A percentile compares a stretch with the other conserved stretches of the same genome.
Conservation (phyloP, 2,888 invertebrate genomes). For the Melanostoma mellinum region DNA sequence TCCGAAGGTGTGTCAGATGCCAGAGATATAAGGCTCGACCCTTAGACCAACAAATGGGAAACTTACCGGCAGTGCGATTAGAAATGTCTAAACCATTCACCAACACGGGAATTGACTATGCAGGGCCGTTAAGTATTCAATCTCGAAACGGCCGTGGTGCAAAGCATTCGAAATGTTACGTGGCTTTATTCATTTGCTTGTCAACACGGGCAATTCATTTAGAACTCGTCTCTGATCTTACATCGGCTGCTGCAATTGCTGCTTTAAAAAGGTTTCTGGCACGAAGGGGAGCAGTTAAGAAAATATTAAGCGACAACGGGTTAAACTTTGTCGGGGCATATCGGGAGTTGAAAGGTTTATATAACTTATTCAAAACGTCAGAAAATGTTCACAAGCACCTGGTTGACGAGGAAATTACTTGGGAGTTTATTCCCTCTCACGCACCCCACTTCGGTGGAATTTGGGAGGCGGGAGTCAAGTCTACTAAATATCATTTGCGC, state of each 20-base stretch:
- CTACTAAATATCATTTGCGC: too few species aligned
- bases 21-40: constrained; percentile 1
- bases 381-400: constrained; percentile 12
- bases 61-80: not conserved
- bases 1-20: constrained; percentile 9
- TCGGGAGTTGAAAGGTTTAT: not conserved
- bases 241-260: constrained; percentile 4
- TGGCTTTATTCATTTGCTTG: constrained; percentile 12
- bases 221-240: constrained; percentile 13
- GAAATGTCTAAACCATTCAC: constrained; percentile 12
- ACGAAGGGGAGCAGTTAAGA: not conserved
- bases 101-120: constrained; percentile 1
- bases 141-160: constrained; percentile 6
- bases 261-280: constrained; percentile 16
- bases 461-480: not conserved
- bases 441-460: constrained; percentile 7
- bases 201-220: constrained; percentile 5
- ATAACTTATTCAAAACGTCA: not conserved
- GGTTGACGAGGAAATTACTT: constrained; percentile 5
- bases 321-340: constrained; percentile 21
- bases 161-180: constrained; percentile 13
- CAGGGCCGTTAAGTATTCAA: not conserved
- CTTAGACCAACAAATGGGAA: constrained; percentile 16
- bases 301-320: constrained; percentile 8
- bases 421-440: not conserved